These are phyloP conservation scores for Lordiphosa clarofinis DNA, from an alignment of 1,140 invertebrate genomes.

Conservation along the genomic window DNA sequence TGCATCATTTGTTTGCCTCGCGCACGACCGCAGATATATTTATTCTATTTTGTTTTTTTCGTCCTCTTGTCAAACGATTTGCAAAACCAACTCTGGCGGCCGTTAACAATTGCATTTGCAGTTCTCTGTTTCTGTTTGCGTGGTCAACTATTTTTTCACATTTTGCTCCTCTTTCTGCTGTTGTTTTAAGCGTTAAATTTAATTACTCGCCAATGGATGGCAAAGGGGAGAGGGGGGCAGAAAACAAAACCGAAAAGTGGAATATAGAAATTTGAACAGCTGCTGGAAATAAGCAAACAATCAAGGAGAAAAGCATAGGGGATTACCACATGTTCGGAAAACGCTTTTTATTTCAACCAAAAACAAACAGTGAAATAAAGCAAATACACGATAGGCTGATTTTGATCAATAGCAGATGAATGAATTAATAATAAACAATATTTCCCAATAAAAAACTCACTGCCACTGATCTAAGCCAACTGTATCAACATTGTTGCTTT, in stretches of 20 bases:
- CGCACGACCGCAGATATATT: constrained; percentile 54
- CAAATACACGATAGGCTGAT: not conserved
- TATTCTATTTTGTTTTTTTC: constrained; percentile 45
- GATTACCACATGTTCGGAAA: constrained; percentile 20
- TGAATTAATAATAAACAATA: not conserved
- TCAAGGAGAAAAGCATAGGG: constrained; percentile 14
- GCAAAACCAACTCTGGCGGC: constrained; percentile 65
- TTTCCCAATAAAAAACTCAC: not conserved
- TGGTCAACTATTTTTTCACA: constrained; percentile 35
- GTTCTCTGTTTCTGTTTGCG: constrained; percentile 53
- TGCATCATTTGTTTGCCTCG: constrained; percentile 44
- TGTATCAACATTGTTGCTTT: constrained; percentile 6
- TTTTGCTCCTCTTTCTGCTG: constrained; percentile 27
- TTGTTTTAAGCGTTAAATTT: constrained; percentile 76
- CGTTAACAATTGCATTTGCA: constrained; percentile 66
- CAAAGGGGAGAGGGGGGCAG: not conserved
- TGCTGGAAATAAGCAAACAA: constrained; percentile 47
- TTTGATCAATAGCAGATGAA: too few relatives aligned
- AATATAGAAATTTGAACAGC: constrained; percentile 59
- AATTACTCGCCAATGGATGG: constrained; percentile 62
- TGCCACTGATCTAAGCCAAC: too few relatives aligned
- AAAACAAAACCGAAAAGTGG: constrained; percentile 2
- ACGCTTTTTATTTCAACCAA: constrained; percentile 25
- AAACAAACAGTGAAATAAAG: constrained; percentile 20
- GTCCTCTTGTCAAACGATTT: constrained; percentile 66